Evolutionary conservation across 2,888 invertebrate genomes (phyloP).

Genomic region (Hydrotaea cyrtoneurina): DNA sequence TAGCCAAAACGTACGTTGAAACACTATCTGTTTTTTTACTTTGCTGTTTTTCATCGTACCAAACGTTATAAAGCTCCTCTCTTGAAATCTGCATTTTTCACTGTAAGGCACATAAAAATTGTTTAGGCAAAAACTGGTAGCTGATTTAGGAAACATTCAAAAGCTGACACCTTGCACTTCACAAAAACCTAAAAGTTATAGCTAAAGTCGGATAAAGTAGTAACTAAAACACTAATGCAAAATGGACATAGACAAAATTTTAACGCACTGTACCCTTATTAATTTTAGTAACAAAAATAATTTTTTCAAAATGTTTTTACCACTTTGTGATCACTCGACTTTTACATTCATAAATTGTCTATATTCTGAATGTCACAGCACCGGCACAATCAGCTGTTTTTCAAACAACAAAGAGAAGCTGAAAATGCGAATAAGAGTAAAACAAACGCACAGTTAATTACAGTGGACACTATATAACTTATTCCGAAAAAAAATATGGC

Average conservation of each 20-base stretch:
- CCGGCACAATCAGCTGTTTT: too few relatives aligned
- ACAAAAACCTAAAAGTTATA: conserved; percentile 17
- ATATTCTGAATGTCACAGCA: too few relatives aligned
- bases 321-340: too few relatives aligned
- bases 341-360: too few relatives aligned
- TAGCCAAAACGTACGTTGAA: conserved; percentile 12
- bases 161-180: neutral
- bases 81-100: neutral
- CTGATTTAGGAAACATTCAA: conserved; percentile 15
- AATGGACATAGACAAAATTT: conserved; percentile 5
- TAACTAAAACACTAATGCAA: conserved; percentile 6
- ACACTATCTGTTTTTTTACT: conserved; percentile 41
- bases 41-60: conserved; percentile 38
- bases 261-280: too few relatives aligned
- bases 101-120: conserved; percentile 8
- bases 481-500: too few relatives aligned
- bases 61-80: neutral
- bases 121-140: conserved; percentile 10
- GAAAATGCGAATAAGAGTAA: too few relatives aligned
- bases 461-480: too few relatives aligned
- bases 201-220: conserved; percentile 7
- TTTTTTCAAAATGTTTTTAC: too few relatives aligned
- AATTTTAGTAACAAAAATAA: too few relatives aligned
- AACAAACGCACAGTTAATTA: too few relatives aligned
- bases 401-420: too few relatives aligned